A percentile compares a stretch with the other conserved stretches of the same genome.
Evolutionary conservation across 2,797 vertebrate species (phyloP).

Genomic region (Dryobates pubescens): DNA sequence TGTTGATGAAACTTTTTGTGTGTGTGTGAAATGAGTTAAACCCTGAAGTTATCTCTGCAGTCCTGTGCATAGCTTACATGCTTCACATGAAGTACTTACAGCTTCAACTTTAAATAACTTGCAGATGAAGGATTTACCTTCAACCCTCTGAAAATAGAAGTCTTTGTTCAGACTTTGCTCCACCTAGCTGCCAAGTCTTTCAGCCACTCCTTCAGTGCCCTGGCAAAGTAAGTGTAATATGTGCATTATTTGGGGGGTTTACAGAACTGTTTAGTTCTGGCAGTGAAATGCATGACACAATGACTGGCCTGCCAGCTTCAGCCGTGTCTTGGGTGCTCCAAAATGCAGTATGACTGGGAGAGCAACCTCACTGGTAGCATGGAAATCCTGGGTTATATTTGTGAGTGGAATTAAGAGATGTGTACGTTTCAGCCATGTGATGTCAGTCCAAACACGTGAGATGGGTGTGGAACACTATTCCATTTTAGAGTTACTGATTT

Average conservation of each 20-base stretch:
- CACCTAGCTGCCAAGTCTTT: conserved; percentile 96
- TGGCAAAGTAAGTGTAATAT: conserved; percentile 91
- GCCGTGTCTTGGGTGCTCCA: neutral
- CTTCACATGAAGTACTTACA: neutral
- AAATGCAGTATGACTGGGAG: neutral
- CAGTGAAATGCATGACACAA: neutral
- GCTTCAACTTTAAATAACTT: conserved; percentile 54
- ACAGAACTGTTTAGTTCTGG: neutral
- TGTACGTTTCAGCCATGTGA: neutral
- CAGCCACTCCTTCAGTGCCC: conserved; percentile 97
- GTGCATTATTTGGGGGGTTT: neutral
- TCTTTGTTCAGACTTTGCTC: conserved; percentile 96
- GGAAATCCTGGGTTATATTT: neutral
- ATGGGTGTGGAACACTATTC: neutral
- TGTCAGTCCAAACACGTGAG: neutral
- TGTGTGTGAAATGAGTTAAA: neutral
- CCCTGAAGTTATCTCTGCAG: neutral
- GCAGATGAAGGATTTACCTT: conserved; percentile 94
- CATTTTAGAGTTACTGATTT: neutral
- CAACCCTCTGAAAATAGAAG: conserved; percentile 97
- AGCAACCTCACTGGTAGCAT: neutral
- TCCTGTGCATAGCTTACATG: neutral
- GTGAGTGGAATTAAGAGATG: neutral
- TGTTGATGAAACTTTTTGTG: neutral
- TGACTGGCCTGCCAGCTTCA: neutral